phyloP scores from a whole-genome alignment of 2,113 vertebrate species.

The Phycodurus eques region DNA sequence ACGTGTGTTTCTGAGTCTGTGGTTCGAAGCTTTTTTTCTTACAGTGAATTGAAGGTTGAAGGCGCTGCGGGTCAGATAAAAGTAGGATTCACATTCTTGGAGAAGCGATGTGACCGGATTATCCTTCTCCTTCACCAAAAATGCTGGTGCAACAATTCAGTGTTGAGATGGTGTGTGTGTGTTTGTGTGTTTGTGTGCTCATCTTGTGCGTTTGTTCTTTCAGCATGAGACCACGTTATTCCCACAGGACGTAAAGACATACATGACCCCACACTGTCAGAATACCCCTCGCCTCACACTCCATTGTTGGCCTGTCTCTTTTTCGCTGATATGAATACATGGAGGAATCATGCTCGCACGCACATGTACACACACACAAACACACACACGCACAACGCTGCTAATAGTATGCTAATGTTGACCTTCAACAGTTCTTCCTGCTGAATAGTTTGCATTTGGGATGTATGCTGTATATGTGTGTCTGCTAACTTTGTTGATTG shows the following conservation, averaged over 20 bases:
- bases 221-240: conserved; percentile 45
- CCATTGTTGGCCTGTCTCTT: conserved; percentile 17
- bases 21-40: conserved; percentile 2
- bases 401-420: conserved; percentile 60
- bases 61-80: conserved; percentile 45
- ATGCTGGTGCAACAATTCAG: conserved; percentile 47
- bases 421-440: conserved; percentile 44
- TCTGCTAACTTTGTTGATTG: background rate
- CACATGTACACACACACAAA: conserved; percentile 4
- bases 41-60: conserved; percentile 28
- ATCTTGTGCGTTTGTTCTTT: conserved; percentile 36
- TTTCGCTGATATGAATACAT: conserved; percentile 29
- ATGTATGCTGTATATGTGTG: conserved; percentile 20
- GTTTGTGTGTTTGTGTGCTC: conserved; percentile 23
- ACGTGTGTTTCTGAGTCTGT: background rate
- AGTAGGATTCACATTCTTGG: conserved; percentile 35
- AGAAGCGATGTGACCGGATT: conserved; percentile 55
- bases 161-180: conserved; percentile 16
- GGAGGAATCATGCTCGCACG: conserved; percentile 15
- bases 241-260: conserved; percentile 36
- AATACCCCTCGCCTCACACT: conserved; percentile 23
- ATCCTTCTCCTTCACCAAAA: conserved; percentile 51
- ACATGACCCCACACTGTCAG: conserved; percentile 42
- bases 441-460: conserved; percentile 38
- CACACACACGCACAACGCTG: conserved; percentile 5